Conservation (phyloP, 2,113 vertebrate genomes). For the Lepus timidus region DNA sequence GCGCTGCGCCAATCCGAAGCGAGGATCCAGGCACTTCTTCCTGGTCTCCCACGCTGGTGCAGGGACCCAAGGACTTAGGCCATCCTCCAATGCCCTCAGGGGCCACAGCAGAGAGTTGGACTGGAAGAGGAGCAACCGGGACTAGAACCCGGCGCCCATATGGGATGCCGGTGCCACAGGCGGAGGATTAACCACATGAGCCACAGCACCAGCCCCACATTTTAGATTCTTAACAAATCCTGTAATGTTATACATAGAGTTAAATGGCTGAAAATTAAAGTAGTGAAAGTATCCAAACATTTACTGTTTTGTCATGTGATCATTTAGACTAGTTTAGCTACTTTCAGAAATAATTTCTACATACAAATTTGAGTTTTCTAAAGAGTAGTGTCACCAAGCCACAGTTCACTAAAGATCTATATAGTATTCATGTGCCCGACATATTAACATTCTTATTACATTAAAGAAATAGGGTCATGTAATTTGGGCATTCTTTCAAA, state of each 20-base stretch:
- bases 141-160: too few relatives aligned
- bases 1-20: too few relatives aligned
- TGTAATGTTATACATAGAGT: conserved; percentile 17
- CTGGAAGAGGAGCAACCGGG: too few relatives aligned
- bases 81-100: too few relatives aligned
- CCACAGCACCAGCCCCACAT: not conserved
- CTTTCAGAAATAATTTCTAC: conserved; percentile 34
- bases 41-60: too few relatives aligned
- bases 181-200: too few relatives aligned
- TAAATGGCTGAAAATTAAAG: conserved; percentile 4
- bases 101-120: too few relatives aligned
- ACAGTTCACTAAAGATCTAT: conserved; percentile 20
- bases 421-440: not conserved
- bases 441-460: conserved; percentile 38
- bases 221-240: conserved; percentile 19
- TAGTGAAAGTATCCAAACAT: conserved; percentile 51
- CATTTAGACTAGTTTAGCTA: conserved; percentile 20
- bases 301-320: not conserved
- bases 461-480: not conserved
- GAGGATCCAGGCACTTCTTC: too few relatives aligned
- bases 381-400: conserved; percentile 25
- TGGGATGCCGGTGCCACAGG: too few relatives aligned
- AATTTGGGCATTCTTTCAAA: conserved; percentile 41
- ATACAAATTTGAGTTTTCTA: conserved; percentile 50
- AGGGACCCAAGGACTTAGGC: too few relatives aligned